phyloP scores from a whole-genome alignment of 2,113 vertebrate species.

The Synchiropus splendidus region DNA sequence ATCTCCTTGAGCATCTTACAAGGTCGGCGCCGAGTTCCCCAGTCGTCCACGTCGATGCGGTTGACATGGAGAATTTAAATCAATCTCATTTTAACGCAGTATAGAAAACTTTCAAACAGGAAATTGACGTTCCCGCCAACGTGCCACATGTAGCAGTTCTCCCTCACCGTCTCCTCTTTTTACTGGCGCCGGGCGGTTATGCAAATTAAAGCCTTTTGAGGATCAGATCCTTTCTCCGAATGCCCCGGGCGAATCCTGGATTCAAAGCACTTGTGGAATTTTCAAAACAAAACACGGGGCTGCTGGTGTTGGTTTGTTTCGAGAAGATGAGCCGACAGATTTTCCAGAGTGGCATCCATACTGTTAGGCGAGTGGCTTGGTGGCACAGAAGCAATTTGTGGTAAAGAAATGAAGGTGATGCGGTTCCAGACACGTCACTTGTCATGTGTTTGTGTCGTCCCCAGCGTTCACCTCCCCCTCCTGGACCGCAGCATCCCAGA shows the following conservation, averaged over 20 bases:
- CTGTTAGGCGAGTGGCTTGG: neutral
- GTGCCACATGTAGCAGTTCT: slow-evolving; percentile 28
- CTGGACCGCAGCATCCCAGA: slow-evolving; percentile 94
- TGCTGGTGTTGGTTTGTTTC: slow-evolving; percentile 42
- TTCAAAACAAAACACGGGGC: slow-evolving; percentile 48
- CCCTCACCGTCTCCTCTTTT: slow-evolving; percentile 49
- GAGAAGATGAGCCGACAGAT: slow-evolving; percentile 28
- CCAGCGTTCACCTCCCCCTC: slow-evolving; percentile 89
- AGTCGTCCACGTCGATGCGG: slow-evolving; percentile 10
- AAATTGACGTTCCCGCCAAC: slow-evolving; percentile 18
- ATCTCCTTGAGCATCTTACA: slow-evolving; percentile 15
- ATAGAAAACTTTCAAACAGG: slow-evolving; percentile 10
- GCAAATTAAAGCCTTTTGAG: slow-evolving; percentile 60
- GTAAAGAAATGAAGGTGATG: slow-evolving; percentile 20
- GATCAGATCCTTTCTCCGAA: slow-evolving; percentile 40
- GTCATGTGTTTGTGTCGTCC: slow-evolving; percentile 19
- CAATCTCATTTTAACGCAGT: slow-evolving; percentile 6
- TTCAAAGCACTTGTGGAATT: slow-evolving; percentile 36
- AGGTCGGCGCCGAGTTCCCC: slow-evolving; percentile 4
- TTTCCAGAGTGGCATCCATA: slow-evolving; percentile 43
- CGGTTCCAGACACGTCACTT: slow-evolving; percentile 11
- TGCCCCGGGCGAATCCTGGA: slow-evolving; percentile 34
- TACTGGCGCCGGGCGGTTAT: slow-evolving; percentile 49
- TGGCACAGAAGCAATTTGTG: slow-evolving; percentile 9
- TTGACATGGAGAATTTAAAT: slow-evolving; percentile 16